These are phyloP conservation scores for Plemyria rubiginata DNA, from an alignment of 2,888 invertebrate genomes.

Conservation along the genomic window DNA sequence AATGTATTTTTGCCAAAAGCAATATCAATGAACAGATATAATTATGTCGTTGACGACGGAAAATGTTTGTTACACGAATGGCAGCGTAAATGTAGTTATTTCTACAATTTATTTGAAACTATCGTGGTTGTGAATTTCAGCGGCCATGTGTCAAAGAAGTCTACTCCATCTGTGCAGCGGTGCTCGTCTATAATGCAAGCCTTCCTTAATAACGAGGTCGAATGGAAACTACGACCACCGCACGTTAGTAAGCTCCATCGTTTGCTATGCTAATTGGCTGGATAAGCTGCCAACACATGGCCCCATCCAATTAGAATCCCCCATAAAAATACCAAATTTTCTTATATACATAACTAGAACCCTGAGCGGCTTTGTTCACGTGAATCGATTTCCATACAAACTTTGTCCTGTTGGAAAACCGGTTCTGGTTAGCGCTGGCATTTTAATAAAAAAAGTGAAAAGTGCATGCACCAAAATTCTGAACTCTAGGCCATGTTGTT, in stretches of 20 bases:
- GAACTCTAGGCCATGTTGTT: too few relatives aligned
- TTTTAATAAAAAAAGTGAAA: too few relatives aligned
- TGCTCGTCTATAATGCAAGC: conserved; percentile 57
- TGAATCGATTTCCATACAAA: too few relatives aligned
- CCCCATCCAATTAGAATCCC: conserved; percentile 59
- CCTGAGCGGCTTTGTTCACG: too few relatives aligned
- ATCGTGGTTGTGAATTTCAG: conserved; percentile 9
- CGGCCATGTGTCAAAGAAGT: conserved; percentile 44
- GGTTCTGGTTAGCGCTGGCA: too few relatives aligned
- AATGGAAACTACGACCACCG: conserved; percentile 58
- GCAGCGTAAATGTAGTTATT: conserved; percentile 11
- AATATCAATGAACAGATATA: conserved; percentile 27
- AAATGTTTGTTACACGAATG: conserved; percentile 8
- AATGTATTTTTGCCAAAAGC: conserved; percentile 24
- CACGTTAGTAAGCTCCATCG: conserved; percentile 57
- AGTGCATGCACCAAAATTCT: too few relatives aligned
- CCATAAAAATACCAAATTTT: conserved; percentile 47
- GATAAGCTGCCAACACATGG: conserved; percentile 63
- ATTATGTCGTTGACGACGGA: conserved; percentile 14
- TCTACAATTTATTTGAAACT: conserved; percentile 26
- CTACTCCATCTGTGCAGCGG: conserved; percentile 48
- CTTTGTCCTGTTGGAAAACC: too few relatives aligned
- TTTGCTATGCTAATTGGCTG: conserved; percentile 71
- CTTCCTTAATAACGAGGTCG: conserved; percentile 55
- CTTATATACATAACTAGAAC: background rate